phyloP scores from a whole-genome alignment of 2,113 vertebrate species.

The Sitta europaea region DNA sequence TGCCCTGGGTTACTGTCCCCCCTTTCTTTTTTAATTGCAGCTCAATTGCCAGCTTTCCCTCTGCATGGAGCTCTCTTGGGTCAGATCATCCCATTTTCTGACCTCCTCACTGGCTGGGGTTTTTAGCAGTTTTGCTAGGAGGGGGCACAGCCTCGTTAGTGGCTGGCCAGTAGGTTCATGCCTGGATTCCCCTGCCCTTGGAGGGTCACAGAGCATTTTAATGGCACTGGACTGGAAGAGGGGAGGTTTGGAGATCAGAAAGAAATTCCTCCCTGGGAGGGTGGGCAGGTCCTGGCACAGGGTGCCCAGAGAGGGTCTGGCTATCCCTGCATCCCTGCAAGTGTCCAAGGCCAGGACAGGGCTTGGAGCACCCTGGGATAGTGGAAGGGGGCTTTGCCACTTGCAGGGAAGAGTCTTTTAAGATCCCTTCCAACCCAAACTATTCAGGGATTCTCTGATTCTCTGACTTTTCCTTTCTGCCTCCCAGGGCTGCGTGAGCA shows the following conservation, averaged over 20 bases:
- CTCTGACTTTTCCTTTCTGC: not conserved
- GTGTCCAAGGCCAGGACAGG: accelerated
- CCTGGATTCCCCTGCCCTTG: accelerated
- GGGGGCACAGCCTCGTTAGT: accelerated
- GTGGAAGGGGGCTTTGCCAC: not conserved
- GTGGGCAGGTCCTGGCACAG: not conserved
- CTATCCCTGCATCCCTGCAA: not conserved
- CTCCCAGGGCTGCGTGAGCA: not conserved
- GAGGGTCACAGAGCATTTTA: accelerated
- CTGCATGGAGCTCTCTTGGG: not conserved
- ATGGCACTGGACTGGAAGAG: not conserved
- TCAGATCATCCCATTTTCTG: not conserved
- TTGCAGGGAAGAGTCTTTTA: not conserved
- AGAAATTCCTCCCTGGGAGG: not conserved
- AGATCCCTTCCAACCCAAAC: not conserved
- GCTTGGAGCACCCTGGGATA: accelerated
- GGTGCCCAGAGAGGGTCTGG: not conserved
- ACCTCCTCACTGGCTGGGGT: not conserved
- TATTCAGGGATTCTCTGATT: not conserved
- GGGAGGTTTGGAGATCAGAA: not conserved
- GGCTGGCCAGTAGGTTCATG: accelerated
- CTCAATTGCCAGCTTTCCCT: accelerated
- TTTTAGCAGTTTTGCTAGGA: not conserved
- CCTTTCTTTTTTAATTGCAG: too few relatives aligned
- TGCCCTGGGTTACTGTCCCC: accelerated